These are phyloP conservation scores for Aproaerema taeniolella DNA, from an alignment of 2,888 invertebrate species.

Conservation along the genomic window DNA sequence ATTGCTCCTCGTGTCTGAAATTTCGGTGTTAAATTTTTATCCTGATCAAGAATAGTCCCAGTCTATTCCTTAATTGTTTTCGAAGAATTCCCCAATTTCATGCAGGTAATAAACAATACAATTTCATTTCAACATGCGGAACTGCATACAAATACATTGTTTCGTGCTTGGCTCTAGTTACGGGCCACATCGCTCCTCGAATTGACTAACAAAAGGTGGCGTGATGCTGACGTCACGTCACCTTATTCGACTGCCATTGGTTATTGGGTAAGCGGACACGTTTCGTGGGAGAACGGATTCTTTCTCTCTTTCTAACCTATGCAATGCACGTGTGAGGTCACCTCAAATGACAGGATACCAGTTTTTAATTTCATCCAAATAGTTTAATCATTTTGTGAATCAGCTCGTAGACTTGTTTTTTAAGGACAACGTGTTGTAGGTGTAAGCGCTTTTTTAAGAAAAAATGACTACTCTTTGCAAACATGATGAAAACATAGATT, in stretches of 20 bases:
- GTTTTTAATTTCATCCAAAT: constrained; percentile 2
- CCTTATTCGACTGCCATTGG: constrained; percentile 58
- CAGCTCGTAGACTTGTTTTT: too few relatives aligned
- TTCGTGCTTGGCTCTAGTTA: constrained; percentile 23
- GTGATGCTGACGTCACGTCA: constrained; percentile 74
- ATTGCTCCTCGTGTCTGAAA: too few relatives aligned
- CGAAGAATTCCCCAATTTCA: too few relatives aligned
- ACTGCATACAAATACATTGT: constrained; percentile 7
- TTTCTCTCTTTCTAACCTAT: constrained; percentile 12
- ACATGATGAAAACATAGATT: too few relatives aligned
- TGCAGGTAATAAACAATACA: too few relatives aligned
- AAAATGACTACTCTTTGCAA: too few relatives aligned
- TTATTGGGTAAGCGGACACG: constrained; percentile 42
- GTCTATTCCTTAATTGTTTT: too few relatives aligned
- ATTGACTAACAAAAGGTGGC: constrained; percentile 73
- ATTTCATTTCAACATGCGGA: background rate
- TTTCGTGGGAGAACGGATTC: constrained; percentile 21
- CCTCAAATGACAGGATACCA: constrained; percentile 3
- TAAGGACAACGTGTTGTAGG: too few relatives aligned
- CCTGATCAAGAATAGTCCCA: too few relatives aligned
- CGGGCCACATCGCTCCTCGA: constrained; percentile 57
- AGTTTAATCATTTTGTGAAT: constrained; percentile 2
- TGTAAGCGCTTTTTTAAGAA: too few relatives aligned
- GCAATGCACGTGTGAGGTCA: constrained; percentile 11
- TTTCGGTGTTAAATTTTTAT: too few relatives aligned